Evolutionary conservation across 2,888 invertebrate species (phyloP), one percentile per base, ranked within the genome.

Genomic region (Esperia sulphurella): DNA sequence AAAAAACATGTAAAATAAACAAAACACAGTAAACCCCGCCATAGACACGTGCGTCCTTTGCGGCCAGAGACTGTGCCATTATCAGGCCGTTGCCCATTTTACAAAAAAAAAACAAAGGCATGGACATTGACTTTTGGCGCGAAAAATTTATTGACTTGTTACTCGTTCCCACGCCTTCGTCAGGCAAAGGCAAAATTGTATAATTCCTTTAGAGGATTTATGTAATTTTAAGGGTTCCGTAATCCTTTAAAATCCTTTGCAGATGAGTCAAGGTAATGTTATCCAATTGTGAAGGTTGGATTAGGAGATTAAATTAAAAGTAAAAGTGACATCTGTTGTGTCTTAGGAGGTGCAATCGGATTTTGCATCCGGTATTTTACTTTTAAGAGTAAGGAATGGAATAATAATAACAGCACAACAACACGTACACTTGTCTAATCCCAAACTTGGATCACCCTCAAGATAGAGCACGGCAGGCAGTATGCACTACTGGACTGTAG

Each of bases 11-110:
- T 67, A 76, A 80, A 81, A 71, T 67, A 76, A 80, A 81, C 75
- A 79, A 73, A 77, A 73, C 64, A 68, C 61, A 65, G 74, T 75
- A 71, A 77, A 81, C 75, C 81, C 75, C 74, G 73, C 73, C 69
- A 70, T 58, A 78, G 86, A 84, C 88, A 87, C 86, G 86, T 71
- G 77, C 77, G 76, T 82, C 75, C 71, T 76, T 81, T 84, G 85
- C 83, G 87, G 86, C 72, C 71, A 78, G 71, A 83, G 71, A 88
- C 87, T 87, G 87, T 80, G 59, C 70, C 67, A 65, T 68, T 69
- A 79, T 72, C 66, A 61, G 64, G 57, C 59, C 59, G 57, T 59
- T 59, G 64, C 61, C 59, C 54, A 37, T 6, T 31, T 31, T 40
- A 58, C 59, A 66, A 66, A 75, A 74, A 75, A 74, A 76, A 75